A percentile compares a stretch with the other conserved stretches of the same genome.
Evolutionary conservation across 2,888 invertebrate genomes (phyloP).

Genomic region (Pycnomerus fuliginosus): DNA sequence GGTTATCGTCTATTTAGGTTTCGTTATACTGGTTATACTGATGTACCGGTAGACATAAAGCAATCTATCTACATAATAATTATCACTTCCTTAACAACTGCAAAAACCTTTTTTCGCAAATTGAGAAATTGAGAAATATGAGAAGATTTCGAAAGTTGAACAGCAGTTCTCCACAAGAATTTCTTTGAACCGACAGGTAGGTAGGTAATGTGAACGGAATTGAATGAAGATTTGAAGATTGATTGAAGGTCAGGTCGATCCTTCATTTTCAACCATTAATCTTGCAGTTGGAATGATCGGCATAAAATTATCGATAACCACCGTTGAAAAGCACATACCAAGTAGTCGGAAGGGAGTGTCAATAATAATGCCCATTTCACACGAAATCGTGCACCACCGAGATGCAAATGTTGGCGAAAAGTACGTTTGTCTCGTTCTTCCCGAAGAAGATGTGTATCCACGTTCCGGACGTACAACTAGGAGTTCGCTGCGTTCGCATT

Average conservation of each 20-base stretch:
- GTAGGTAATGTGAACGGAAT: constrained; percentile 14
- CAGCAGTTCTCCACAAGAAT: too few relatives aligned
- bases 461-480: constrained; percentile 5
- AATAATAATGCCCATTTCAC: constrained; percentile 27
- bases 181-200: too few relatives aligned
- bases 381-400: constrained; percentile 27
- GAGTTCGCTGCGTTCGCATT: constrained; percentile 34
- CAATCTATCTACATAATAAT: too few relatives aligned
- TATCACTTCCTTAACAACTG: too few relatives aligned
- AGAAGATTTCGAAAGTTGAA: too few relatives aligned
- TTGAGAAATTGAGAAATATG: too few relatives aligned
- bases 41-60: too few relatives aligned
- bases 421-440: not conserved
- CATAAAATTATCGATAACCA: constrained; percentile 18
- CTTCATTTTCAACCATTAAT: constrained; percentile 19
- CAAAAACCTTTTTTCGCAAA: too few relatives aligned
- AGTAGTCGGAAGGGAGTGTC: constrained; percentile 23
- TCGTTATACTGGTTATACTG: too few relatives aligned
- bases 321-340: constrained; percentile 15
- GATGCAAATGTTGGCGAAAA: constrained; percentile 19
- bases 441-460: not conserved
- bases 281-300: constrained; percentile 17
- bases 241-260: constrained; percentile 22
- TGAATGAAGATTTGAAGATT: constrained; percentile 22
- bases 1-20: too few relatives aligned